Evolutionary conservation across 2,797 vertebrate genomes (phyloP).

Genomic region (Melanotaenia pygmaea): DNA sequence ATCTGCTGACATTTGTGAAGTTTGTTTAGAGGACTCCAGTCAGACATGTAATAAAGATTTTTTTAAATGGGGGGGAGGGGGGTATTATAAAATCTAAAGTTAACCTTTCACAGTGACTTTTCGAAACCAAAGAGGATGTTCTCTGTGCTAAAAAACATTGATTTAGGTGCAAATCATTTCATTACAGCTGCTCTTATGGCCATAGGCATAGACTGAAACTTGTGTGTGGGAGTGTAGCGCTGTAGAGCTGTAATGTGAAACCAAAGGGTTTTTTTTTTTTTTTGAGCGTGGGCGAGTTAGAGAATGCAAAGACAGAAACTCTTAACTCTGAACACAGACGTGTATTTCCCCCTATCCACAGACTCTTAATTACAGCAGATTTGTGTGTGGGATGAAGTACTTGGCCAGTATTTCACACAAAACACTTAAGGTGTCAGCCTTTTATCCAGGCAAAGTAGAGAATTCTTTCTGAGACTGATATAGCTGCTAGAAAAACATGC

Average conservation of each 20-base stretch:
- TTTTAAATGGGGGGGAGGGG: too few species aligned
- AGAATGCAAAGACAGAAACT: slow-evolving; percentile 50
- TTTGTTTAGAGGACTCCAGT: background rate
- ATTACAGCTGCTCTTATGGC: slow-evolving; percentile 28
- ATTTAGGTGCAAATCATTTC: slow-evolving; percentile 10
- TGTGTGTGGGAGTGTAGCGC: slow-evolving; percentile 28
- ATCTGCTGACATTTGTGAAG: too few species aligned
- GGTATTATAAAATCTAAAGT: background rate
- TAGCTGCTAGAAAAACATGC: slow-evolving; percentile 33
- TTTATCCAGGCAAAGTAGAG: slow-evolving; percentile 26
- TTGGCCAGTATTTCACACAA: slow-evolving; percentile 26
- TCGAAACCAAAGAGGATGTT: background rate
- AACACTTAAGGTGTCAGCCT: slow-evolving; percentile 42
- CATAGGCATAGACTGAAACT: slow-evolving; percentile 45
- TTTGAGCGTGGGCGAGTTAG: slow-evolving; percentile 62
- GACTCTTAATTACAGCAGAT: slow-evolving; percentile 50
- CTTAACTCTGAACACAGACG: slow-evolving; percentile 16
- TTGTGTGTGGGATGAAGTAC: slow-evolving; percentile 49
- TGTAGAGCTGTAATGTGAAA: slow-evolving; percentile 36
- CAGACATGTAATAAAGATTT: too few species aligned
- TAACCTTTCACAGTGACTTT: background rate
- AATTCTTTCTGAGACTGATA: slow-evolving; percentile 25
- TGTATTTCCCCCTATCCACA: slow-evolving; percentile 40
- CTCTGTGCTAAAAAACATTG: slow-evolving; percentile 1
- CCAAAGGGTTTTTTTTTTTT: slow-evolving; percentile 13